Evolutionary conservation across 1,140 invertebrate genomes (phyloP), one percentile per base, ranked within the genome.

Genomic region (Notospermus geniculatus): DNA sequence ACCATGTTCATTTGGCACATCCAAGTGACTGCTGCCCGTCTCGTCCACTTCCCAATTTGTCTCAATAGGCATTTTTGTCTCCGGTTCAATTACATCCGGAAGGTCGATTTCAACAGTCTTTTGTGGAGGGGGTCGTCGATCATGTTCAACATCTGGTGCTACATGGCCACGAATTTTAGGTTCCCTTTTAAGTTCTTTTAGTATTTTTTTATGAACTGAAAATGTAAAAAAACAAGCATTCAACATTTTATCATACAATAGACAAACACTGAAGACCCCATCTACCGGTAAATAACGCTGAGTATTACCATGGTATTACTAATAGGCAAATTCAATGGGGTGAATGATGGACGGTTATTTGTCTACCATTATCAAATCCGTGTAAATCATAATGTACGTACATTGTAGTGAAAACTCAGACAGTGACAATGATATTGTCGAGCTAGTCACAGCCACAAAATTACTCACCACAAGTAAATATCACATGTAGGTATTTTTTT

Each of bases 401-500:
- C 11, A 43, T 13, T 11, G 11, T 43, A 13, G 11, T 43, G 39
- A 43, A 11, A 43, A 19, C 19, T 19, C 11, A 43, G 11, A 43
- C 39, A 43, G 19, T 13, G 19, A 43, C 11, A 43, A 43, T 23
- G 46, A 5, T 50, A n/a, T 7, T 7, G 5, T 50, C n/a, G 4
- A n/a, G 4, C 46, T 7, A 7, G n/a, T n/a, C n/a, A n/a, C n/a
- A n/a, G n/a, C 25, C 46, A 62, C 15, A 22, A 22, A 39, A 2
- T 50, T 56, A 88, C 90, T 91, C 84, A 97, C 93, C 92, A 82
- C 93, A 97, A 28, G 92, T 93, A 81, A 94, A 95, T 66, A 93
- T 89, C 64, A 94, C 90, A 84, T 91, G 92, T 66, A 96, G 86
- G 82, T 95, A 95, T 81, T 92, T 92, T 60, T 88, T 85, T 65